Evolutionary conservation across 1,140 invertebrate genomes (phyloP), one percentile per base, ranked within the genome.

Genomic region (Drosophila persimilis): DNA sequence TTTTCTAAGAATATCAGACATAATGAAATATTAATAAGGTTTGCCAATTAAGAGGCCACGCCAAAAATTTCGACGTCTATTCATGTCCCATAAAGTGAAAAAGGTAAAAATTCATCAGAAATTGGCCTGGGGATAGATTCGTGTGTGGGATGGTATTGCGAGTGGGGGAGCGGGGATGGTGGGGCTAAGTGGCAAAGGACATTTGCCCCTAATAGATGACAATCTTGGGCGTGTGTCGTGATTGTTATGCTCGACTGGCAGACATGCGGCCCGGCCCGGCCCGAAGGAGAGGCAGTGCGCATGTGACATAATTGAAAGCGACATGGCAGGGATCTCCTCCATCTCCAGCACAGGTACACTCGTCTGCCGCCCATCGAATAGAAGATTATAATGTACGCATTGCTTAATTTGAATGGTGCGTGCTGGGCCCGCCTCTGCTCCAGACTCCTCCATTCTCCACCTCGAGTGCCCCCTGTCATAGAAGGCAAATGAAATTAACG

Each of bases 301-400:
- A 83, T 88, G 78, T 78, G 83, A 66, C 83, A 86, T 88, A 86
- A 86, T 86, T 86, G 83, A 75, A 78, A 73, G 77, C 73, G 83
- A 88, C 81, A 74, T 73, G 77, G 64, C 73, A 44, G 35, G 11
- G 11, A 11, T 39, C 35, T 39, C 9, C 35, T 39, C 11, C 35
- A 35, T 3, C 31, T 39, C 3, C 35, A 39, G 35, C 35, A 4
- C 66, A 70, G 66, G 66, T 77, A 60, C 52, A 31, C 58, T 20
- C 60, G 41, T 24, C 20, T 44, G 31, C 41, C 7, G 15, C 54
- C 51, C 74, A 48, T 75, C 65, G 47, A 74, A 75, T 75, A 62
- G 71, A 78, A 83, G 83, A 88, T 88, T 88, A 88, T 88, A 88
- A 88, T 88, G 83, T 88, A 77, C 63, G 83, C 75, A 83, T 79